These are phyloP conservation scores for Lordiphosa mommai DNA, from an alignment of 1,140 invertebrate species.

Conservation along the genomic window DNA sequence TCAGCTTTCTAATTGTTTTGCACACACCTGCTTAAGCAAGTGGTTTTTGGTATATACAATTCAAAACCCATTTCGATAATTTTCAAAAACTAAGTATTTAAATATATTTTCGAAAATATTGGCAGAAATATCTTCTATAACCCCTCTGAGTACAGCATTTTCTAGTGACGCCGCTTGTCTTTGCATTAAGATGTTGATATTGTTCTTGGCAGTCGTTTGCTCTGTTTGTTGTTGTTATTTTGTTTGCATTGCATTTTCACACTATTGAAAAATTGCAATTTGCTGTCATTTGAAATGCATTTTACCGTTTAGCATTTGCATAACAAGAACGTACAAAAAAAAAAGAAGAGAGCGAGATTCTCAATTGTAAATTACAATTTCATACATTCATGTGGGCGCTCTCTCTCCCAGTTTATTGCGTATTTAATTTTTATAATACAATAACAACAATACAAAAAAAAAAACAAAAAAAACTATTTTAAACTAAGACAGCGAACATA, in stretches of 20 bases:
- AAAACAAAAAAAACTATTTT: conserved; percentile 13
- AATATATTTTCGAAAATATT: too few species aligned
- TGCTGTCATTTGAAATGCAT: conserved; percentile 24
- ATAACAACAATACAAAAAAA: conserved; percentile 19
- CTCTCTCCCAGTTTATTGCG: conserved; percentile 33
- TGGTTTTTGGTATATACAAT: too few species aligned
- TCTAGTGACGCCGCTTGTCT: conserved; percentile 10
- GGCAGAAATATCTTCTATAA: too few species aligned
- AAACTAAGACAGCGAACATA: conserved; percentile 41
- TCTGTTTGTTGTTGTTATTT: conserved; percentile 32
- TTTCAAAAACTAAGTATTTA: too few species aligned
- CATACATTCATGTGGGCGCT: background rate
- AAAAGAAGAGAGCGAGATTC: conserved; percentile 6
- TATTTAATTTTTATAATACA: conserved; percentile 40
- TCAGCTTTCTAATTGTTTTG: too few species aligned
- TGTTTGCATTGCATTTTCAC: conserved; percentile 44
- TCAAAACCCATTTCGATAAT: too few species aligned
- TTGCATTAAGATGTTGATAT: conserved; percentile 54
- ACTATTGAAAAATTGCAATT: conserved; percentile 45
- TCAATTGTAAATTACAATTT: conserved; percentile 4
- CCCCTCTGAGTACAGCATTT: too few species aligned
- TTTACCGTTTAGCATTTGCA: conserved; percentile 39
- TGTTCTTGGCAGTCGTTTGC: too few species aligned
- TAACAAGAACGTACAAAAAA: conserved; percentile 24
- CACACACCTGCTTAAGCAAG: too few species aligned